Evolutionary conservation across 2,888 invertebrate genomes (phyloP).

Genomic region (Calameuta filiformis): DNA sequence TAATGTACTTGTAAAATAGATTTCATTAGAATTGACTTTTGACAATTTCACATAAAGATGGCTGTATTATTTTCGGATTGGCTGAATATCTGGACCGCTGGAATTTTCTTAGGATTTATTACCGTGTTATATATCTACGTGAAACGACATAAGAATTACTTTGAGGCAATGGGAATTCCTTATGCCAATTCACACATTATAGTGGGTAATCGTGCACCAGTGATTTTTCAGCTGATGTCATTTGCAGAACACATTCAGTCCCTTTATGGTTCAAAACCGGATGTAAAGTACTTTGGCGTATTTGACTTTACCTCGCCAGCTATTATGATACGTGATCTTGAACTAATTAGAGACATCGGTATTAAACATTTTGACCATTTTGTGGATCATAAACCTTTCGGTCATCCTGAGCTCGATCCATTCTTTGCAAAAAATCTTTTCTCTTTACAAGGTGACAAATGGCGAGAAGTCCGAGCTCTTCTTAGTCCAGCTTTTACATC

Average conservation of each 20-base stretch:
- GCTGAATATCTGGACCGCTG: no score
- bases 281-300: conserved; percentile 46
- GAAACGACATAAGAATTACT: conserved; percentile 7
- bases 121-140: no score
- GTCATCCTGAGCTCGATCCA: conserved; percentile 36
- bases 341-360: conserved; percentile 40
- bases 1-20: no score
- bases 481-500: conserved; percentile 71
- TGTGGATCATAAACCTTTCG: conserved; percentile 31
- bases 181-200: conserved; percentile 29
- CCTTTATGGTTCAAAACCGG: conserved; percentile 28
- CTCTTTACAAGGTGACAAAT: conserved; percentile 62
- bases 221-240: conserved; percentile 23
- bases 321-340: conserved; percentile 41
- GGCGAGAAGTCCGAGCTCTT: conserved; percentile 68
- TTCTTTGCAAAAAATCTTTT: conserved; percentile 41
- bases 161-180: conserved; percentile 28
- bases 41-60: no score
- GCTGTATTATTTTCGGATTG: no score
- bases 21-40: no score
- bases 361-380: conserved; percentile 46
- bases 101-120: no score
- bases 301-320: conserved; percentile 39
- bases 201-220: conserved; percentile 36
- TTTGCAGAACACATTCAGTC: conserved; percentile 23